phyloP scores from a whole-genome alignment of 2,888 invertebrate species.

The Sepiola atlantica region DNA sequence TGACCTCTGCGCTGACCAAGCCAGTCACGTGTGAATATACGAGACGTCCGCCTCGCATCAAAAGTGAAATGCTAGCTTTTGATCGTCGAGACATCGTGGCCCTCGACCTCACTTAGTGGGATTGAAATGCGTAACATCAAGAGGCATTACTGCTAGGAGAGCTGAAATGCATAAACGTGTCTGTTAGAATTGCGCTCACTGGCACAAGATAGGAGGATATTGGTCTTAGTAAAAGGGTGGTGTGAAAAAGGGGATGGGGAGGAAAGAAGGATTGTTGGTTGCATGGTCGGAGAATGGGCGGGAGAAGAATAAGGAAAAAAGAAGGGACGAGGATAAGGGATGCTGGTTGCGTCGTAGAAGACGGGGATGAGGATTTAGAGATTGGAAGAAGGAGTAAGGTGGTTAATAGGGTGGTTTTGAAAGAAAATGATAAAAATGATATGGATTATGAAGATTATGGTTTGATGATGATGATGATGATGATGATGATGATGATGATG shows the following conservation, averaged over 20 bases:
- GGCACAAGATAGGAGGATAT: conserved; percentile 32
- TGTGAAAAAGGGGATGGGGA: background rate
- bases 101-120: conserved; percentile 46
- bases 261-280: background rate
- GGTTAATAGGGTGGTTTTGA: background rate
- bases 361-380: background rate
- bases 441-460: no score
- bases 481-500: background rate
- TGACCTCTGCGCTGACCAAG: conserved; percentile 42
- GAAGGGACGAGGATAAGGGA: background rate
- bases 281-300: background rate
- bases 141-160: conserved; percentile 38
- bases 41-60: conserved; percentile 44
- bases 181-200: conserved; percentile 43
- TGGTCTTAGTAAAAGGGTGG: background rate
- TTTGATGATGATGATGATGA: background rate
- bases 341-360: background rate
- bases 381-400: background rate
- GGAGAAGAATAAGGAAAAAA: background rate
- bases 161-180: conserved; percentile 47
- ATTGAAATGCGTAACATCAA: conserved; percentile 45
- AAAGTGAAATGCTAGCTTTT: conserved; percentile 47
- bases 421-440: background rate
- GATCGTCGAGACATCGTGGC: conserved; percentile 44
- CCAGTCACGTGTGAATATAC: conserved; percentile 47